phyloP scores from a whole-genome alignment of 2,113 vertebrate genomes.

The Trichomycterus rosablanca region DNA sequence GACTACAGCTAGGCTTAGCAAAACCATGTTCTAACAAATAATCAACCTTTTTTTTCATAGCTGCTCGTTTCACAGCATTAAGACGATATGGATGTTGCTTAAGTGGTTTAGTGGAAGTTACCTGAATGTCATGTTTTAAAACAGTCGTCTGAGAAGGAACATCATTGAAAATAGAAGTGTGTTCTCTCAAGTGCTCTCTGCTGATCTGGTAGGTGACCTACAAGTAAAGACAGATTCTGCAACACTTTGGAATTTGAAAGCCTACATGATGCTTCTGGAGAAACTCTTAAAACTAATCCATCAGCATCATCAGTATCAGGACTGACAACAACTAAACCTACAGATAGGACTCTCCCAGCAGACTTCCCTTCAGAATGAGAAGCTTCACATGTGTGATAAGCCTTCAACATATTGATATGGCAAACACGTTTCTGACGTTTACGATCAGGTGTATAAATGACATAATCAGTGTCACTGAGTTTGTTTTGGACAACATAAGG shows the following conservation, averaged over 20 bases:
- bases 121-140: background rate
- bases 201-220: background rate
- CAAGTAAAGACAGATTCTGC: background rate
- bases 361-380: background rate
- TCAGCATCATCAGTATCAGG: background rate
- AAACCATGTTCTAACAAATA: constrained; percentile 19
- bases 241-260: constrained; percentile 8
- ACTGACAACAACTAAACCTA: background rate
- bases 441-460: too few relatives aligned
- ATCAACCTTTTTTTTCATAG: background rate
- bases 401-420: background rate
- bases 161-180: background rate
- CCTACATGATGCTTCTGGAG: background rate
- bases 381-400: background rate
- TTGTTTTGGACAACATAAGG: background rate
- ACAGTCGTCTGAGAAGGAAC: background rate
- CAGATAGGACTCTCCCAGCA: too few relatives aligned
- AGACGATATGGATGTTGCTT: constrained; percentile 16
- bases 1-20: background rate
- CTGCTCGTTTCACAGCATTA: background rate
- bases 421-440: background rate
- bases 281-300: background rate
- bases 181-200: background rate
- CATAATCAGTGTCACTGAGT: too few relatives aligned
- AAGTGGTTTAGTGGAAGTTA: background rate